Percentiles rank a stretch among this genome's conserved stretches.
Conservation (phyloP, 2,888 invertebrate genomes). For the Callyntrura guangdongensis region DNA sequence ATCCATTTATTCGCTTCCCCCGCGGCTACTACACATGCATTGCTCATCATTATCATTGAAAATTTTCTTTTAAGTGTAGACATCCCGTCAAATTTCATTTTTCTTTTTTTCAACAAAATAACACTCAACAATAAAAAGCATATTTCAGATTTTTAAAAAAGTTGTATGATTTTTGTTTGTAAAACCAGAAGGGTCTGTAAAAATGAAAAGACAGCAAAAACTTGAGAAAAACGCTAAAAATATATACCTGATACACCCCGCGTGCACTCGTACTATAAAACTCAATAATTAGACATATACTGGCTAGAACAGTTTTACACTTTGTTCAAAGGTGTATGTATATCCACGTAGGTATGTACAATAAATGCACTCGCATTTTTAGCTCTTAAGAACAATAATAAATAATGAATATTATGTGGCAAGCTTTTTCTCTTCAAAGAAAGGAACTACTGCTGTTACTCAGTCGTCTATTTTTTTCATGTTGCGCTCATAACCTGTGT, state of each 20-base stretch:
- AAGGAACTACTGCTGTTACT: conserved; percentile 57
- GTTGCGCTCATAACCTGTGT: conserved; percentile 74
- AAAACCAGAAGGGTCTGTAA: neutral
- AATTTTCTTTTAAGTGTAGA: neutral
- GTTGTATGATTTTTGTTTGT: neutral
- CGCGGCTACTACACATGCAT: neutral
- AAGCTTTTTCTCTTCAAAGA: conserved; percentile 1
- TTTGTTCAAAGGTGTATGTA: neutral
- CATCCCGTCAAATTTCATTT: conserved; percentile 65
- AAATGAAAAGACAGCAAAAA: conserved; percentile 26
- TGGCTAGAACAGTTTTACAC: neutral
- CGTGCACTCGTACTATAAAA: neutral
- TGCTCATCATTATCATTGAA: neutral
- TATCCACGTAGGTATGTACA: neutral
- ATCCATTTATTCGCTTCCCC: conserved; percentile 16
- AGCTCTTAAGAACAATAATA: neutral
- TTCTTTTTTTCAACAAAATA: neutral
- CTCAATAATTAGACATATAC: conserved; percentile 7
- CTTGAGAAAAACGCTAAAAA: conserved; percentile 5
- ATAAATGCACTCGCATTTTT: neutral
- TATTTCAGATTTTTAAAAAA: neutral
- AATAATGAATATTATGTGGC: neutral
- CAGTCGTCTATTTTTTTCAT: conserved; percentile 56
- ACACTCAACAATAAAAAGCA: neutral
- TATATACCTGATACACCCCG: neutral